Conservation (phyloP, 2,113 vertebrate species). For the rat (Rattus norvegicus) region GRCr8 NC_086038.1:37384001-37384500, state of each 20-base stretch:
- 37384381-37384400: constrained; percentile 90
- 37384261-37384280: constrained; percentile 23
- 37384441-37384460: constrained; percentile 86
- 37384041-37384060: background rate
- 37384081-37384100: constrained; percentile 34
- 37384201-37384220: background rate
- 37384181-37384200: background rate
- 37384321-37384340: constrained; percentile 18
- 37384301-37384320: background rate
- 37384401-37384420: constrained; percentile 96
- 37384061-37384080: background rate
- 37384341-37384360: constrained; percentile 82
- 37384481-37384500: constrained; percentile 85
- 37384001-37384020: background rate
- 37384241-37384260: background rate
- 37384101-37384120: background rate
- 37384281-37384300: background rate
- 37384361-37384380: constrained; percentile 87
- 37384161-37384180: background rate
- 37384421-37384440: constrained; percentile 92
- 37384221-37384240: background rate
- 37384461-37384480: constrained; percentile 86
- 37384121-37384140: background rate
- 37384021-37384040: constrained; percentile 43
- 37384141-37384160: background rate